Conservation (phyloP, 2,797 vertebrate species). For the Sebastes iracundus region DNA sequence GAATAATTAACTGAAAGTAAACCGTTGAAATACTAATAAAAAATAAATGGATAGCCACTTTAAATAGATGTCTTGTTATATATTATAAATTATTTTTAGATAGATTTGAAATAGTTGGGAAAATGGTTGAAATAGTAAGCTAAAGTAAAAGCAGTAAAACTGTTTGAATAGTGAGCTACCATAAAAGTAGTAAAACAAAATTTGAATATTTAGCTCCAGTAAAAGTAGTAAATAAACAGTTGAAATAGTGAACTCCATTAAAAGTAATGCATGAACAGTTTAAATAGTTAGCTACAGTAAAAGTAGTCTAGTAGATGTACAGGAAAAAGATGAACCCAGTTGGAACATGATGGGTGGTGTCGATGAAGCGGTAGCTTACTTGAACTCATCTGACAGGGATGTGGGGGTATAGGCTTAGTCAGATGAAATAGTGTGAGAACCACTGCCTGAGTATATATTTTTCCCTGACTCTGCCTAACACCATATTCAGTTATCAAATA, state of each 20-base stretch:
- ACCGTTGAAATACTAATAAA: no score
- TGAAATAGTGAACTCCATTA: neutral
- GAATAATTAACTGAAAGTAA: no score
- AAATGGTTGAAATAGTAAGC: no score
- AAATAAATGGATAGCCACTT: no score
- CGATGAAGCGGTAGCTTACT: no score
- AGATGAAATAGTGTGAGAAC: neutral
- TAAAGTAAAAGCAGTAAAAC: no score
- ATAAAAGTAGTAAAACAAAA: no score
- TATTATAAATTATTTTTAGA: no score
- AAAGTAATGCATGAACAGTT: neutral
- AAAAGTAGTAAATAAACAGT: neutral
- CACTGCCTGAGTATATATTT: neutral
- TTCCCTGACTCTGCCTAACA: slow-evolving; percentile 1
- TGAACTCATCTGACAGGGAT: neutral
- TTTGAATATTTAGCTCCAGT: neutral
- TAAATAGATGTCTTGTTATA: no score
- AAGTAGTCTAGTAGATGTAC: neutral
- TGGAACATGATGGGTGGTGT: no score
- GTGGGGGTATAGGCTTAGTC: neutral
- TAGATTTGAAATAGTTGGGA: no score
- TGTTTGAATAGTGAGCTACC: neutral
- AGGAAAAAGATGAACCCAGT: no score
- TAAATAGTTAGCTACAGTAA: neutral
- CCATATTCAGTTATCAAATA: slow-evolving; percentile 47